Base-by-base conservation (phyloP, 2,113 vertebrate genomes). In the Embiotoca jacksoni region DNA sequence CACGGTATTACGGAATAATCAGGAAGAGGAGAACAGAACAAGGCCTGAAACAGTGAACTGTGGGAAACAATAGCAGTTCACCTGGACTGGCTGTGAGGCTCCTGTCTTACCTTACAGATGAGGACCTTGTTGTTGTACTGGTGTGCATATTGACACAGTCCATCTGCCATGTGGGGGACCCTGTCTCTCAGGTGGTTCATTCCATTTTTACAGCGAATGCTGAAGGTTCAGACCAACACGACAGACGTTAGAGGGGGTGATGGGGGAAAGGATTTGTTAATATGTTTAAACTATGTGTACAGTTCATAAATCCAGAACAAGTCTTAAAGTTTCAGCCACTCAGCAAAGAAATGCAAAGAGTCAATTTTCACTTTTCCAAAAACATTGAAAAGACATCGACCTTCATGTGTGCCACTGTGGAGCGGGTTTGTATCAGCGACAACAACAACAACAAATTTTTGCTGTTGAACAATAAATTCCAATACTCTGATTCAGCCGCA, bases 121-220 rank as follows among this genome's bases (percentile, higher is more conserved):
- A 95, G 89, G 55, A 96, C 95, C 80, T 95, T 96, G 91, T 96
- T 96, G 91, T 93, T 95, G 89, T 87, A 96, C 82, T 96, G 95
- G 83, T 96, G 95, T 30, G 92, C 88, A 32, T 91, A 96, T 62
- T 96, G 94, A 63, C 95, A 96, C 49, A 95, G 87, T 11, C 94
- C 94, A 41, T 95, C 94, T 6, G 95, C 95, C 80, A 90, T 80
- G 87, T 96, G 95, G 8, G 94, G 92, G 7, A 96, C 75, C 9
- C 91, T 68, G 59, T 96, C 95, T 84, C 92, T 94, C 37, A 94
- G 80, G 60, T 96, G 95, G 90, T 96, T 96, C 95, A 96, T 96
- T 44, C 95, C 94, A 7, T 95, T 95, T 68, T 89, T 95, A 86
- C 95, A 96, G 54, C 94, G 94, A 56, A 93, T 84, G 37, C 95